Evolutionary conservation across 2,113 vertebrate genomes (phyloP), one percentile per base, ranked within the genome.

Genomic region (Nannospalax galili): DNA sequence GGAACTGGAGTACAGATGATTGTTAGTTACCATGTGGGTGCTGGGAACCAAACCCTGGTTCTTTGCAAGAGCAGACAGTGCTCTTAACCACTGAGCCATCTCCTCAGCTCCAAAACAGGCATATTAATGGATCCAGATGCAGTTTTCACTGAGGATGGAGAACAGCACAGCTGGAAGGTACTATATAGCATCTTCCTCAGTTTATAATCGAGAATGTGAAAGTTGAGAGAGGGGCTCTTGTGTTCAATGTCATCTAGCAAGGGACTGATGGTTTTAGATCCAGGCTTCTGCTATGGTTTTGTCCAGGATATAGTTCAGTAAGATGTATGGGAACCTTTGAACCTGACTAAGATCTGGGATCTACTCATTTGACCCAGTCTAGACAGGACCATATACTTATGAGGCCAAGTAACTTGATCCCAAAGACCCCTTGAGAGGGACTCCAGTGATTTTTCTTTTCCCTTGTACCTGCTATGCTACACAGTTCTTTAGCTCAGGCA

Each of bases 281-380:
- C 26, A 74, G 15, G 3, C 48, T 92, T 56, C 30, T 20, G 10
- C 74, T 72, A 19, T 9, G 7, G 35, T 0, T 7, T 7, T 45
- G 28, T n/a, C 64, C 16, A 5, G 0, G 0, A 32, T 15, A 28
- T 20, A 2, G 24, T 58, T 84, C 24, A 11, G 20, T n/a, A 26
- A 80, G 65, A 26, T 12, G 8, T 4, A 17, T 0, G 37, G 52
- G 22, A 6, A 26, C 22, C 7, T 9, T 92, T 42, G 60, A 45
- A 35, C 17, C 11, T 11, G 73, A 52, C 45, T 73, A 64, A 84
- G 62, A 37, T 77, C 78, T 92, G 72, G 69, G 8, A 42, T 32
- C 67, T 56, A n/a, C 35, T 86, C 58, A n/a, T 35, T 9, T 65
- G 60, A 20, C 65, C 7, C 78, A n/a, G 3, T 48, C 58, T 74